Evolutionary conservation across 2,113 vertebrate species (phyloP).

Genomic region (Pterocles gutturalis): DNA sequence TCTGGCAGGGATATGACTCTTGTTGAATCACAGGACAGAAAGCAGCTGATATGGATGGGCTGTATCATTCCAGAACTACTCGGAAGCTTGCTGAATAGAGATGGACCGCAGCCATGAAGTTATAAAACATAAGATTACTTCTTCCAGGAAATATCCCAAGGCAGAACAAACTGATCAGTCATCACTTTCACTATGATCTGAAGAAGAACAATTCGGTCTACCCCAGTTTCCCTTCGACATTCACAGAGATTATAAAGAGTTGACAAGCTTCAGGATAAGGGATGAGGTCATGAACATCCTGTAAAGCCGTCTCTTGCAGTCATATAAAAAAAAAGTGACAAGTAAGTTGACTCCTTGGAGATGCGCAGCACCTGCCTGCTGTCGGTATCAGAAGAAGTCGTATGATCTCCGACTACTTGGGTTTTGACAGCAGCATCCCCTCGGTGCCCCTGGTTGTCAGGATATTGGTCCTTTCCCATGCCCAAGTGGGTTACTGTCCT

Average conservation of each 20-base stretch:
- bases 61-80: neutral
- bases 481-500: neutral
- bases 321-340: fast-evolving
- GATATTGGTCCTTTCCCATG: neutral
- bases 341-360: neutral
- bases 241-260: neutral
- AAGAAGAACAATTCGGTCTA: neutral
- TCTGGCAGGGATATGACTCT: fast-evolving
- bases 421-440: neutral
- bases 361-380: neutral
- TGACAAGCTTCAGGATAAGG: neutral
- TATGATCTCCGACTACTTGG: fast-evolving
- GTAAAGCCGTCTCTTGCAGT: neutral
- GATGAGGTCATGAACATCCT: constrained; percentile 19
- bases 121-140: neutral
- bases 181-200: neutral
- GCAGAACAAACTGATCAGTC: neutral
- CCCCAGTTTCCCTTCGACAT: neutral
- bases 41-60: neutral
- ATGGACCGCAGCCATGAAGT: neutral
- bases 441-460: neutral
- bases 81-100: neutral
- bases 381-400: neutral
- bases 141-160: constrained; percentile 33
- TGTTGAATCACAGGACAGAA: neutral